Base-by-base conservation (phyloP, 2,113 vertebrate genomes). In the Esox niger region DNA sequence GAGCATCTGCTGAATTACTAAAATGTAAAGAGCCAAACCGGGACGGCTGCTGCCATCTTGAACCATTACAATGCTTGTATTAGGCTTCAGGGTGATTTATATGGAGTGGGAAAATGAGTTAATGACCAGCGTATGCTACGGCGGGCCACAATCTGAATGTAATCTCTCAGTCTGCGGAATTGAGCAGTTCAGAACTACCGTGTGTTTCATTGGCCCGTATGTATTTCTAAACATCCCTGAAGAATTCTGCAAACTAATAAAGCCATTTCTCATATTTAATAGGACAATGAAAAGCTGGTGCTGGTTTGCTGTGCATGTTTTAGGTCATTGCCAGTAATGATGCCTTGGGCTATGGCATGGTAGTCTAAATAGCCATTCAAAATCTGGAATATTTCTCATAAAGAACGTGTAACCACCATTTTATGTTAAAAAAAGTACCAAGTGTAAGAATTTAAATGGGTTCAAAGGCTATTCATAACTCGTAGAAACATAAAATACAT, bases 201-300 rank as follows among this genome's bases (percentile, higher is more conserved):
- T 23, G 21, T 23, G 25, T 55, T 55, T 23, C 52, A 21, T 23
- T 55, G 52, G 52, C 52, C 52, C 52, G 23, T 23, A 23, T 23
- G 25, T 10, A 23, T 20, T n/a, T 55, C 52, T 23, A 21, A 55
- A 21, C 52, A 55, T 23, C 7, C 52, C 52, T 9, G n/a, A 23
- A 23, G 52, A n/a, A 55, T 23, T n/a, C 52, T 23, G 23, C 52
- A 55, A 55, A 23, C 52, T 23, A 55, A 55, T 55, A 55, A 55
- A 55, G 52, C 17, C n/a, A 9, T n/a, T 55, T 9, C 21, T 55
- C n/a, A 55, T 55, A 55, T 25, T 55, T 55, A 21, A 55, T 38
- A 55, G 52, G 52, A n/a, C 52, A 55, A 55, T 55, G 8, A 55
- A 55, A 55, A 55, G 52, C 52, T 23, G 52, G 52, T 55, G 52